Conservation (phyloP, 2,888 invertebrate species). For the Leptopilina drosophilae region DNA sequence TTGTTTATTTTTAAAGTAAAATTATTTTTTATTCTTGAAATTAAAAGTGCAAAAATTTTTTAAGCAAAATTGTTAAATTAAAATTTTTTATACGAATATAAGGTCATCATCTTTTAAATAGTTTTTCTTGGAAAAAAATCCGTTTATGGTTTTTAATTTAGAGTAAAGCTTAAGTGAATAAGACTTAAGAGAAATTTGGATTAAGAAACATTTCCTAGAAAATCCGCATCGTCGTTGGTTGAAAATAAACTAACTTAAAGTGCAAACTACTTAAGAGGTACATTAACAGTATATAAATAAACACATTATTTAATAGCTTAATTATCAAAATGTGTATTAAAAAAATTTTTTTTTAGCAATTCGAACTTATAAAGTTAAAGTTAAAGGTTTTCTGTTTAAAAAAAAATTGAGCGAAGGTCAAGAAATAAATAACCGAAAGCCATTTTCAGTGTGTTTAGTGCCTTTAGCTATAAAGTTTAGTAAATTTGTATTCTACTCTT, state of each 20-base stretch:
- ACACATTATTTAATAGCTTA: not conserved
- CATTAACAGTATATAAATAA: not conserved
- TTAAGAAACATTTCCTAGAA: constrained; percentile 2
- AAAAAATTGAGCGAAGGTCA: too few relatives aligned
- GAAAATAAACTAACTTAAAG: not conserved
- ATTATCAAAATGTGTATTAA: not conserved
- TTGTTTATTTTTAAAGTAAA: too few relatives aligned
- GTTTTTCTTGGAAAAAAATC: not conserved
- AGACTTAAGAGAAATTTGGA: constrained; percentile 1
- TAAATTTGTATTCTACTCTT: too few relatives aligned
- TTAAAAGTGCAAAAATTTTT: not conserved
- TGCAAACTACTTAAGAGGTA: not conserved
- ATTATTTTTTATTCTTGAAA: too few relatives aligned
- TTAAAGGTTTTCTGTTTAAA: too few relatives aligned
- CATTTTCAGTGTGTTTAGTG: too few relatives aligned
- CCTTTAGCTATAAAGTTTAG: too few relatives aligned
- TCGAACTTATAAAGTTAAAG: too few relatives aligned
- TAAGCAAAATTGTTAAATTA: not conserved
- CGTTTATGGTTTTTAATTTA: constrained; percentile 2
- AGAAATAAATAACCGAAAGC: too few relatives aligned
- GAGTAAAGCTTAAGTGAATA: not conserved
- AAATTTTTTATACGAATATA: not conserved
- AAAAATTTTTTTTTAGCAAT: too few relatives aligned
- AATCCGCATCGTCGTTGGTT: constrained; percentile 1
- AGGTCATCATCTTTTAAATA: too few relatives aligned